phyloP scores from a whole-genome alignment of 2,797 vertebrate species.

The Chiroxiphia lanceolata region DNA sequence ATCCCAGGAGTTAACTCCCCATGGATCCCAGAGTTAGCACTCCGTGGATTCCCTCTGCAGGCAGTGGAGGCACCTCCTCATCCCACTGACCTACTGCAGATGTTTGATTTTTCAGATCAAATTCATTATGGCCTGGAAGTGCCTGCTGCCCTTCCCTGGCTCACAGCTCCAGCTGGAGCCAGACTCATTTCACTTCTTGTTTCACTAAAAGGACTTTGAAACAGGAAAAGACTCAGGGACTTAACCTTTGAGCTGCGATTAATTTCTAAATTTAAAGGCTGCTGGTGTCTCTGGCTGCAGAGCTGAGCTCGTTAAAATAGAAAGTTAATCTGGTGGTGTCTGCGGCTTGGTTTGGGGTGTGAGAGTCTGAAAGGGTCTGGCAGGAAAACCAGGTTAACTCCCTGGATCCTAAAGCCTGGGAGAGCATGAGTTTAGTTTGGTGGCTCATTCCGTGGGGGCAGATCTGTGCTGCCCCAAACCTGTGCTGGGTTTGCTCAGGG shows the following conservation, averaged over 20 bases:
- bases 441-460: not conserved
- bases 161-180: not conserved
- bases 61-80: not conserved
- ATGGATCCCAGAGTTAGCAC: not conserved
- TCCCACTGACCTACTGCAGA: not conserved
- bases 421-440: accelerated
- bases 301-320: not conserved
- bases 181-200: not conserved
- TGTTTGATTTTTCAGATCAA: not conserved
- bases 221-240: not conserved
- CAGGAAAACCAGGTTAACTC: too few species aligned
- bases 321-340: not conserved
- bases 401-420: not conserved
- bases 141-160: not conserved
- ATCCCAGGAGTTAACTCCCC: not conserved
- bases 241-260: constrained; percentile 1
- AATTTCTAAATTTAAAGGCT: constrained; percentile 10
- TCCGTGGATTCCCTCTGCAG: not conserved
- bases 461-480: not conserved
- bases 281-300: not conserved
- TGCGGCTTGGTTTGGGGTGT: not conserved
- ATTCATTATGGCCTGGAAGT: not conserved
- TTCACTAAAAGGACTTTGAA: not conserved
- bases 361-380: not conserved
- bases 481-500: accelerated